Evolutionary conservation across 2,888 invertebrate species (phyloP).

Genomic region (Chelonus formosanus): DNA sequence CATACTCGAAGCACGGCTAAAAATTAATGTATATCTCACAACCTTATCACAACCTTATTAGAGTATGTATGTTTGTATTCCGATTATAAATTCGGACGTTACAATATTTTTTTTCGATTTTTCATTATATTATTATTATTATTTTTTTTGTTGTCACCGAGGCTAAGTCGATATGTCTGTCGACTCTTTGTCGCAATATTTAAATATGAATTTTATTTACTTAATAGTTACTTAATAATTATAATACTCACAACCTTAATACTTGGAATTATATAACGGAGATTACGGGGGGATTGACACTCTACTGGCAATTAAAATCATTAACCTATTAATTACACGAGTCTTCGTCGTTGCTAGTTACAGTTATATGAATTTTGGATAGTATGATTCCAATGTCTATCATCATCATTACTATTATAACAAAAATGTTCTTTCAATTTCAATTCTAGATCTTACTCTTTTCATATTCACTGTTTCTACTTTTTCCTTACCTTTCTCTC

Average conservation of each 20-base stretch:
- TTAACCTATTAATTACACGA: constrained; percentile 9
- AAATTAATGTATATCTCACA: constrained; percentile 58
- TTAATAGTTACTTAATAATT: constrained; percentile 26
- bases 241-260: constrained; percentile 60
- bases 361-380: neutral
- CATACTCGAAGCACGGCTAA: constrained; percentile 59
- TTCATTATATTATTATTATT: constrained; percentile 4
- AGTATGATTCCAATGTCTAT: too few relatives aligned
- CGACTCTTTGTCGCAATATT: neutral
- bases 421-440: too few relatives aligned
- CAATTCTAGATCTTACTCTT: neutral
- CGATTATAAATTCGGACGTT: constrained; percentile 21
- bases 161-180: constrained; percentile 4
- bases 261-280: constrained; percentile 56
- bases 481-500: neutral
- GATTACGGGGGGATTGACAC: constrained; percentile 30
- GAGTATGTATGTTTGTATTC: constrained; percentile 52
- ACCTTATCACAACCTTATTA: constrained; percentile 66
- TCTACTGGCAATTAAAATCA: too few relatives aligned
- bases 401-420: too few relatives aligned
- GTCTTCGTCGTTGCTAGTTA: constrained; percentile 32
- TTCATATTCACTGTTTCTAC: constrained; percentile 1
- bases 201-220: constrained; percentile 24
- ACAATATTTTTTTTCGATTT: neutral
- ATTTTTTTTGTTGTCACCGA: constrained; percentile 19